A percentile compares a stretch with the other conserved stretches of the same genome.
These are phyloP conservation scores for Chelon labrosus DNA, from an alignment of 2,797 vertebrate genomes.

Conservation along the genomic window DNA sequence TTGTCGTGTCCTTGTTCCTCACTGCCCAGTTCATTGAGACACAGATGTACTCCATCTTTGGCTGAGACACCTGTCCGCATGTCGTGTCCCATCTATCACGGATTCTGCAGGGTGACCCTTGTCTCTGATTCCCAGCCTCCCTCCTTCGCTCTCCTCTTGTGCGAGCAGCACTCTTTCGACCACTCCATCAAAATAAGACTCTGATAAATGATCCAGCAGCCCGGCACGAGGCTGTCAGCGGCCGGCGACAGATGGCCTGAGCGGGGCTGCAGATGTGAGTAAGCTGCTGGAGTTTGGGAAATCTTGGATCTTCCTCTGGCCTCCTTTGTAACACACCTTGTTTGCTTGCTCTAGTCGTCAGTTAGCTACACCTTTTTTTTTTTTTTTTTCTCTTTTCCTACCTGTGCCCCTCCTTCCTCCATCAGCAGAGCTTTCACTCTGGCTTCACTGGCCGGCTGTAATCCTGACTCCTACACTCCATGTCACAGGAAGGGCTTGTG, in stretches of 20 bases:
- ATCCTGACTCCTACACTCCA: constrained; percentile 82
- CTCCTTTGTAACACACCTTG: constrained; percentile 37
- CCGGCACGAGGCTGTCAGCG: constrained; percentile 29
- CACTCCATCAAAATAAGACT: constrained; percentile 67
- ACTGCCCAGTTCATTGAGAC: neutral
- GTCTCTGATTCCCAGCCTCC: constrained; percentile 33
- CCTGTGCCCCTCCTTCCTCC: constrained; percentile 60
- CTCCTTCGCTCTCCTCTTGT: constrained; percentile 32
- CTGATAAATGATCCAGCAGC: constrained; percentile 59
- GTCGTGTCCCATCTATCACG: constrained; percentile 28
- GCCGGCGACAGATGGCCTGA: constrained; percentile 65
- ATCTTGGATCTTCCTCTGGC: constrained; percentile 23
- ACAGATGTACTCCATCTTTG: constrained; percentile 52
- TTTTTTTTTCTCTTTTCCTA: constrained; percentile 4
- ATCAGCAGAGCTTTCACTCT: constrained; percentile 57
- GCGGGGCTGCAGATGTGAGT: constrained; percentile 45
- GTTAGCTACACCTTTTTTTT: constrained; percentile 51
- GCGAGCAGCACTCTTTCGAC: constrained; percentile 5
- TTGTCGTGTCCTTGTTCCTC: constrained; percentile 18
- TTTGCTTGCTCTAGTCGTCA: constrained; percentile 20
- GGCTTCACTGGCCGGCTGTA: constrained; percentile 76
- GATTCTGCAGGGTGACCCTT: constrained; percentile 55
- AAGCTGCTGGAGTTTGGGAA: constrained; percentile 50
- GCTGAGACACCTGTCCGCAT: constrained; percentile 33
- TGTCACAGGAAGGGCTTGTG: constrained; percentile 86